phyloP scores from a whole-genome alignment of 2,113 vertebrate species.

The Oreotrochilus melanogaster region DNA sequence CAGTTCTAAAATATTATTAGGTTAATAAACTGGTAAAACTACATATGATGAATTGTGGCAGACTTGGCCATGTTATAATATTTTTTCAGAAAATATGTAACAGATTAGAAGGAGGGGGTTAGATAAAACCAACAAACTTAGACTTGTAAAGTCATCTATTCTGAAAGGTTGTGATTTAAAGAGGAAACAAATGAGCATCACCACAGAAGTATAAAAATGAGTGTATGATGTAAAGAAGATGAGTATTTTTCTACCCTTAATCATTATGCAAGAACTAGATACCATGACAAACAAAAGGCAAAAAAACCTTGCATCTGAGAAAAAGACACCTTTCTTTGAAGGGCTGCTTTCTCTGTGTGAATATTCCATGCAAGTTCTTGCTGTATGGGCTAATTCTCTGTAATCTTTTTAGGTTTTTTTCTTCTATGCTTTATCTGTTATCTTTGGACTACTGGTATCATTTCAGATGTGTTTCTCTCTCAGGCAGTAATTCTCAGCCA shows the following conservation, averaged over 20 bases:
- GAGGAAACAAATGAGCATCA: background rate
- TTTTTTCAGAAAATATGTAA: background rate
- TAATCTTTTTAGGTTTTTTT: background rate
- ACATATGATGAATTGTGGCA: background rate
- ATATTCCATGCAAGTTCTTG: background rate
- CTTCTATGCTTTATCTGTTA: background rate
- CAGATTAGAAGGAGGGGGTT: background rate
- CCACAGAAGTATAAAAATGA: background rate
- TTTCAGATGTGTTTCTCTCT: background rate
- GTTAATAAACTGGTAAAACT: background rate
- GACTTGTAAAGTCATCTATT: background rate
- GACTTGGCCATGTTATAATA: background rate
- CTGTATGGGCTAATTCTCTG: background rate
- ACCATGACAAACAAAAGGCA: background rate
- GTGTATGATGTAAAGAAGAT: background rate
- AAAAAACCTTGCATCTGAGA: background rate
- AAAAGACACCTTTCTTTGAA: background rate
- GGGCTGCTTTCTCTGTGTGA: background rate
- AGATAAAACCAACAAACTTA: background rate
- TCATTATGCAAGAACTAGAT: background rate
- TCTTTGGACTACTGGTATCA: background rate
- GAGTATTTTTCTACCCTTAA: background rate
- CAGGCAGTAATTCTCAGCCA: background rate
- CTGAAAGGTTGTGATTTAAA: background rate
- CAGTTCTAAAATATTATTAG: background rate